Base-by-base conservation (phyloP, 2,888 invertebrate species). In the Xanthorhoe spadicearia region DNA sequence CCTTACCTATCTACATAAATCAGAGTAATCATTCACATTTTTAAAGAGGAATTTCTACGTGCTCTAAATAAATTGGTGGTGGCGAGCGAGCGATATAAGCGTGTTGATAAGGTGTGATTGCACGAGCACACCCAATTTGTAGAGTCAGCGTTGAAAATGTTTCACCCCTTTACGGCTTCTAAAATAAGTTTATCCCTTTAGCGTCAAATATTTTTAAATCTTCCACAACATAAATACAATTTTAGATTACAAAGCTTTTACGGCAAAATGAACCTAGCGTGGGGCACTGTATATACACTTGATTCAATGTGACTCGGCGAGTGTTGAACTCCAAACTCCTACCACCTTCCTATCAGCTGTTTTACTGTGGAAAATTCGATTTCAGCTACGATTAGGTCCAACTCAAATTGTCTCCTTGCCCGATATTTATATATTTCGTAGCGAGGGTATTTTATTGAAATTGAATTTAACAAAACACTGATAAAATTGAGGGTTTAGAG, bases 311-410 rank as follows among this genome's bases (percentile, higher is more conserved):
- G 64, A 64, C 64, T 64, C 57, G 18, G 53, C 53, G 56, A 64
- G 67, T 68, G 60, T 64, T 67, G 64, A 67, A 64, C 67, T 61
- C 63, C 57, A 52, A 64, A 67, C 67, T 67, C 63, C 51, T 63
- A 57, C 48, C 64, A 68, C 67, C 67, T 68, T 61, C 63, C 60
- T 63, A 63, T 67, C 63, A 67, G 67, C 58, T 63, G 63, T 67
- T 64, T 51, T 52, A 59, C 56, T 49, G 53, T 57, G 35, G 64
- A 57, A 64, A 68, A 68, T 68, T 68, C 64, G 57, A 68, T 68
- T 68, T 57, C 63, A 67, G 19, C 61, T 57, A 57, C 67, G 67
- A 68, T 64, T 68, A 68, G 58, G 64, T 68, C 56, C 67, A 50
- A 53, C 53, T 59, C 63, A 49, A 67, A 63, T 63, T 56, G 66